Conservation (phyloP, 1,140 invertebrate genomes). For the Penaeus vannamei region DNA sequence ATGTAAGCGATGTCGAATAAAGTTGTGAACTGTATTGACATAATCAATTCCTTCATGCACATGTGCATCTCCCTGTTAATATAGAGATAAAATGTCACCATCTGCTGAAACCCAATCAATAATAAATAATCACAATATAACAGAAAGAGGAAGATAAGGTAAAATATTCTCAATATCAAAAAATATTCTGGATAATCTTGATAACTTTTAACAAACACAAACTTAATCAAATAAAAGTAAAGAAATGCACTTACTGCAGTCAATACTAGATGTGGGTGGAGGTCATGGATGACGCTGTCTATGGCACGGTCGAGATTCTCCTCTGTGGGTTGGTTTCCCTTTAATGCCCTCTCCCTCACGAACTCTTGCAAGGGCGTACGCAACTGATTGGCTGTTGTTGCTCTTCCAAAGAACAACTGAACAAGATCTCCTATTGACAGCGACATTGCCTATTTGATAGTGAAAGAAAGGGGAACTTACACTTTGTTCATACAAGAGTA, state of each 20-base stretch:
- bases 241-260: conserved; percentile 34
- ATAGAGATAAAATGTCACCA: conserved; percentile 22
- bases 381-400: conserved; percentile 55
- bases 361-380: conserved; percentile 50
- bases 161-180: not conserved
- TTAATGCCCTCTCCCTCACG: conserved; percentile 50
- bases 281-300: conserved; percentile 52
- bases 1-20: conserved; percentile 69
- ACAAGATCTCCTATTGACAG: conserved; percentile 55
- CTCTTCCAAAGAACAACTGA: conserved; percentile 58
- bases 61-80: conserved; percentile 70
- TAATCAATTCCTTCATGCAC: conserved; percentile 72
- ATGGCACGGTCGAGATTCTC: conserved; percentile 56
- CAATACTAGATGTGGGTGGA: conserved; percentile 58
- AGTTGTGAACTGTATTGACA: conserved; percentile 70
- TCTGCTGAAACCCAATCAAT: conserved; percentile 1
- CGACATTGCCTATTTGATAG: conserved; percentile 37
- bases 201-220: too few species aligned
- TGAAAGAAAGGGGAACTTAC: not conserved
- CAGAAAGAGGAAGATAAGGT: conserved; percentile 3
- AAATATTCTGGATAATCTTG: too few species aligned
- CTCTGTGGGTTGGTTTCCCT: conserved; percentile 48
- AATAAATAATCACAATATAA: not conserved
- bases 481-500: too few species aligned
- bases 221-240: not conserved